phyloP scores from a whole-genome alignment of 2,797 vertebrate species.

The Coreius guichenoti region DNA sequence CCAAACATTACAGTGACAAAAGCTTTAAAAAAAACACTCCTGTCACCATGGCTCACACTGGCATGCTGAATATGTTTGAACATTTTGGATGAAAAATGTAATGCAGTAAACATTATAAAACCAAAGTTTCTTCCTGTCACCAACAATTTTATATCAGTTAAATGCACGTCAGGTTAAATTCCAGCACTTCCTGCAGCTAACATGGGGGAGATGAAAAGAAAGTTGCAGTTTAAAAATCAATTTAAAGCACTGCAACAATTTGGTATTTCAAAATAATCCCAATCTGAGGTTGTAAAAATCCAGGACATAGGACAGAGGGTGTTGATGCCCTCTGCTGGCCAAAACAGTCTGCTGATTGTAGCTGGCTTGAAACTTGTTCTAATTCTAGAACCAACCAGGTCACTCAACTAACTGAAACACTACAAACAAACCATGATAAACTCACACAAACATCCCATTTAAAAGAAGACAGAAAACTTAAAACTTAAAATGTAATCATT shows the following conservation, averaged over 20 bases:
- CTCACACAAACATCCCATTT: not conserved
- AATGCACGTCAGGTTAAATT: conserved; percentile 64
- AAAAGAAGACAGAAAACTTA: not conserved
- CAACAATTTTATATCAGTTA: not conserved
- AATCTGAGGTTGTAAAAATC: conserved; percentile 1
- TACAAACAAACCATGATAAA: not conserved
- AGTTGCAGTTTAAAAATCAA: conserved; percentile 7
- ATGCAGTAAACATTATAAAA: not conserved
- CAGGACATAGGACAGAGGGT: not conserved
- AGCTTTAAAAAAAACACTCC: no score
- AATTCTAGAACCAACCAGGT: not conserved
- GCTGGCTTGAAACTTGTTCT: not conserved
- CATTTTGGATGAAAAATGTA: not conserved
- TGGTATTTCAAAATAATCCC: conserved; percentile 22
- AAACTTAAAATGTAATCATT: not conserved
- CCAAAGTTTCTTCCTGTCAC: not conserved
- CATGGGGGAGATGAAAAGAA: conserved; percentile 22
- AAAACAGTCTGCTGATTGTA: not conserved
- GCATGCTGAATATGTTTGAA: not conserved
- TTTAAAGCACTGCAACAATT: not conserved
- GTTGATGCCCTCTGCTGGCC: conserved; percentile 16
- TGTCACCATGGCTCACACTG: not conserved
- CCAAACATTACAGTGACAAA: not conserved
- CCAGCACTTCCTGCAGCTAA: conserved; percentile 67
- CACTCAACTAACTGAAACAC: not conserved